These are phyloP conservation scores for Nerophis ophidion DNA, from an alignment of 2,113 vertebrate species.

Conservation along the genomic window DNA sequence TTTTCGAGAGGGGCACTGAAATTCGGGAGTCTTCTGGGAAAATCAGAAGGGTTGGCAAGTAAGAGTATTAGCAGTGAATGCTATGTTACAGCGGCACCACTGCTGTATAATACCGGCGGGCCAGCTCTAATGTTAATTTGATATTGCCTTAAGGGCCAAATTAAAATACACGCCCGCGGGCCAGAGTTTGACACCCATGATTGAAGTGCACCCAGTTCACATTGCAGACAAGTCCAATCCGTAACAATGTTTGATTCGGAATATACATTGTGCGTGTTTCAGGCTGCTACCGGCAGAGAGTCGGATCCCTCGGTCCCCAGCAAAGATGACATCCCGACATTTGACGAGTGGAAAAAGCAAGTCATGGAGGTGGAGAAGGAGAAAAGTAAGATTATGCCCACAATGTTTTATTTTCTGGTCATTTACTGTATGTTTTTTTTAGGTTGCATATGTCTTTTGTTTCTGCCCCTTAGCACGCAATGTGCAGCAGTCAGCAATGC, in stretches of 20 bases:
- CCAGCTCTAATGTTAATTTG: no score
- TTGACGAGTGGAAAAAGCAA: conserved; percentile 98
- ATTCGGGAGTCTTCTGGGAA: no score
- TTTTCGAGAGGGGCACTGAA: no score
- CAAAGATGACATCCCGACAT: conserved; percentile 97
- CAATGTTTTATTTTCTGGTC: background rate
- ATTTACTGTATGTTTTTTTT: background rate
- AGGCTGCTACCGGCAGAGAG: conserved; percentile 70
- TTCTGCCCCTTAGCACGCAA: conserved; percentile 3
- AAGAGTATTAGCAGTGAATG: no score
- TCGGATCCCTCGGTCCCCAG: conserved; percentile 79
- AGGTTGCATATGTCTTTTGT: background rate
- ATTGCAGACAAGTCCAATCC: no score
- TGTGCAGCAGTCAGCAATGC: conserved; percentile 20
- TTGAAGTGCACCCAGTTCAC: conserved; percentile 8
- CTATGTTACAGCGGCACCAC: no score
- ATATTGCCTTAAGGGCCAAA: no score
- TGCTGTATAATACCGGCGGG: no score
- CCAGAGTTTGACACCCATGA: no score
- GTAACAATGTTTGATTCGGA: no score
- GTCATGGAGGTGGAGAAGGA: conserved; percentile 99
- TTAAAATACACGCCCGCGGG: no score
- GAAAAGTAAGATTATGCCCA: conserved; percentile 79
- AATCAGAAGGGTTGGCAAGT: no score
- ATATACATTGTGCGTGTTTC: conserved; percentile 10